These are phyloP conservation scores for Gobio occitaniae DNA, from an alignment of 2,797 vertebrate genomes.

Conservation along the genomic window DNA sequence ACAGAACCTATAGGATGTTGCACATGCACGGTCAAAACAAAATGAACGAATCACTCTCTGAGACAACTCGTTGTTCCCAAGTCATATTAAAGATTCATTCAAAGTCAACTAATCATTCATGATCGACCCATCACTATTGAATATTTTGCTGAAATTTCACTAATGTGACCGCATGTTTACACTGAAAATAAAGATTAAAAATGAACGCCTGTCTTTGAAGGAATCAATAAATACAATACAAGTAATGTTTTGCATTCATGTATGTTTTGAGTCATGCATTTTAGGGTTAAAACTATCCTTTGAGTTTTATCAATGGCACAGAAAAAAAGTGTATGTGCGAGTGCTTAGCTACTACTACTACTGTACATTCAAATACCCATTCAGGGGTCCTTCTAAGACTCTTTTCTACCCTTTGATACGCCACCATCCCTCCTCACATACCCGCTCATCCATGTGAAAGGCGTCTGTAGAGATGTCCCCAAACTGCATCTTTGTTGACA, in stretches of 20 bases:
- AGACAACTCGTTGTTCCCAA: background rate
- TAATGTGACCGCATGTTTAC: background rate
- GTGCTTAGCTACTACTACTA: background rate
- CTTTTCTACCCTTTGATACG: constrained; percentile 4
- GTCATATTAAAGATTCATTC: background rate
- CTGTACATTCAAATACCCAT: background rate
- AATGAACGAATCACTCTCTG: too few relatives aligned
- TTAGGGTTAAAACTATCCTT: background rate
- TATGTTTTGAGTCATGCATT: background rate
- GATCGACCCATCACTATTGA: too few relatives aligned
- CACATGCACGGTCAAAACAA: too few relatives aligned
- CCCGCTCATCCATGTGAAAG: constrained; percentile 31
- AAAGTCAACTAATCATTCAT: too few relatives aligned
- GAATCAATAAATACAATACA: background rate
- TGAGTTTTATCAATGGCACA: background rate
- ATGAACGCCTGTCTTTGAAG: background rate
- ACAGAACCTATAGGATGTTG: too few relatives aligned
- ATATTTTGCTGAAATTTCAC: background rate
- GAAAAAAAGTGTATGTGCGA: background rate
- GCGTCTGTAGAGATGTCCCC: constrained; percentile 49
- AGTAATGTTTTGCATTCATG: background rate
- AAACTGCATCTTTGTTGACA: constrained; percentile 66
- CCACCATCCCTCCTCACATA: constrained; percentile 23
- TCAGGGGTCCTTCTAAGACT: constrained; percentile 1
- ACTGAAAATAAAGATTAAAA: background rate